Evolutionary conservation across 2,888 invertebrate species (phyloP), one percentile per base, ranked within the genome.

Genomic region (Galerucella pusilla): DNA sequence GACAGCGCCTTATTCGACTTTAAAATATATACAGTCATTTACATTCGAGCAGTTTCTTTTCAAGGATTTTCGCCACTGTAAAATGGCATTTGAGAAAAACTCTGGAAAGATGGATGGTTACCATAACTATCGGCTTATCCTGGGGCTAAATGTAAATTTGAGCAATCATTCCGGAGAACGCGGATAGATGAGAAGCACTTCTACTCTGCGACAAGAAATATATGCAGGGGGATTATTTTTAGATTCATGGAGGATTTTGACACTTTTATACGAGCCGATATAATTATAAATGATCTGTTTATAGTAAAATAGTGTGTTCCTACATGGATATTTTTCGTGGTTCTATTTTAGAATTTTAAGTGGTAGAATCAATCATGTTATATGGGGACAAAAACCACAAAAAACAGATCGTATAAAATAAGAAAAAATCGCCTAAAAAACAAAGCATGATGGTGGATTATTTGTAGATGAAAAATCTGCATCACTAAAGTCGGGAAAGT

Each of bases 61-160:
- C 57, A 6, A 65, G 71, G 71, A 71, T 71, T 71, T 71, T 71
- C 71, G 71, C 71, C 57, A 71, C 65, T 71, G 71, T 71, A 71
- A 71, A 71, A 71, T 71, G 71, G 71, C 71, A 65, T 66, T 66
- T 64, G 71, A 57, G 65, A 71, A 71, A 71, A 71, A 71, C 71
- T 71, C 71, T 10, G 57, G 20, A 61, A 71, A 71, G 71, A 71
- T 71, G 63, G 71, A 71, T 71, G 71, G 71, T 35, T 14, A 54
- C 65, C 65, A 65, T 71, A 71, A 71, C 71, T 71, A 71, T 71
- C 71, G 71, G 71, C 71, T 71, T 71, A 71, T 71, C 71, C 71
- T 12, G 66, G 71, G 49, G 71, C 71, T 71, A 71, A 71, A 71
- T 71, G 71, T 71, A 71, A 71, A 71, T 71, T 71, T 71, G 71